phyloP scores from a whole-genome alignment of 2,888 invertebrate species.

The Chesias legatella region DNA sequence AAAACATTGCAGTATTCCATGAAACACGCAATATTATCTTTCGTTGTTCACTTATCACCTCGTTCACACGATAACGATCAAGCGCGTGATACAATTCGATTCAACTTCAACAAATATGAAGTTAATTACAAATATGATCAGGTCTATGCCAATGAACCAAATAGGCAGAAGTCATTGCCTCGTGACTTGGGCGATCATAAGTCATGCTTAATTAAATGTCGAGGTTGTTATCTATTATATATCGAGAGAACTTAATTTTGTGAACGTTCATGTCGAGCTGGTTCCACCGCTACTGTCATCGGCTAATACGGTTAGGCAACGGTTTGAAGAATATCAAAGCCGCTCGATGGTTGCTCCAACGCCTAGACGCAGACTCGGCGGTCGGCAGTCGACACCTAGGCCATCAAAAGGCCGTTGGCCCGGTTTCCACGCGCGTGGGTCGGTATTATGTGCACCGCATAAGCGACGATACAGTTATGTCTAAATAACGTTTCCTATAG shows the following conservation, averaged over 20 bases:
- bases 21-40: constrained; percentile 10
- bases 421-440: constrained; percentile 61
- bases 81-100: constrained; percentile 5
- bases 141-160: constrained; percentile 61
- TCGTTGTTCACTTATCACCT: constrained; percentile 25
- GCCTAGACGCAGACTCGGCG: constrained; percentile 39
- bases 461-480: constrained; percentile 54
- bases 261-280: constrained; percentile 29
- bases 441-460: constrained; percentile 54
- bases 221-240: constrained; percentile 64
- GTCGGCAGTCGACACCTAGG: constrained; percentile 48
- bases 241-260: constrained; percentile 33
- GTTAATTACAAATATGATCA: constrained; percentile 27
- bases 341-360: constrained; percentile 20
- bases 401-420: constrained; percentile 64
- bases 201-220: constrained; percentile 70
- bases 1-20: constrained; percentile 38
- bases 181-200: constrained; percentile 61
- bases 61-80: constrained; percentile 15
- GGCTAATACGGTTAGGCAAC: constrained; percentile 9
- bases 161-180: constrained; percentile 65
- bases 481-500: constrained; percentile 54
- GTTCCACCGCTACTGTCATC: constrained; percentile 33
- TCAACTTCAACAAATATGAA: constrained; percentile 18
- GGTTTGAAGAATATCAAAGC: constrained; percentile 8